Base-by-base conservation (phyloP, 2,888 invertebrate species). In the Antheraea assamensis region DNA sequence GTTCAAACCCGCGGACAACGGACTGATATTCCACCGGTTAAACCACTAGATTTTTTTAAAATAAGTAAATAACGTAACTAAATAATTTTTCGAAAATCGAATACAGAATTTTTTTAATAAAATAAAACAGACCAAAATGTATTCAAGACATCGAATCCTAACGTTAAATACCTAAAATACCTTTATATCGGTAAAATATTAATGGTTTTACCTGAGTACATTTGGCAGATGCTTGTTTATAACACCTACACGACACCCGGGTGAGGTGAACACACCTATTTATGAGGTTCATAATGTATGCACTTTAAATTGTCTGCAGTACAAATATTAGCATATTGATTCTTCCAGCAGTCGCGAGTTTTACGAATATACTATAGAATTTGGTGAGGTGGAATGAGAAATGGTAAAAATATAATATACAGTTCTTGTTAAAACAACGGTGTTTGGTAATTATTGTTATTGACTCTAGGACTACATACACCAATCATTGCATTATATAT, bases 191-290 rank as follows among this genome's bases (percentile, higher is more conserved):
- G 35, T 68, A 27, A 68, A 21, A 68, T 35, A 68, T 68, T 70
- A 58, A 73, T 73, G 73, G 35, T 55, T 70, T 73, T 73, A 73
- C 73, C 73, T 73, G 72, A 24, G 58, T 31, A 49, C 24, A 49
- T 31, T 24, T 72, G 73, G 73, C 70, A 55, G 73, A 70, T 70
- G 70, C 55, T 73, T 73, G 73, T 73, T 73, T 73, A 73, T 70
- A 27, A 55, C 30, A 52, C 68, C 52, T 66, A 68, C 72, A 35
- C 35, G 35, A 68, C 68, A 68, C 35, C 35, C 35, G 68, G 68
- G 31, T 35, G n/a, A 68, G 68, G 68, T 68, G 35, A 68, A 68
- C 68, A 68, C 68, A 68, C 68, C n/a, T 68, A 68, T 68, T 68
- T 68, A 68, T 35, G 35, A 68, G 31, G 35, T 68, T 68, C 68